Conservation (phyloP, 2,888 invertebrate species). For the Erebia palarica region DNA sequence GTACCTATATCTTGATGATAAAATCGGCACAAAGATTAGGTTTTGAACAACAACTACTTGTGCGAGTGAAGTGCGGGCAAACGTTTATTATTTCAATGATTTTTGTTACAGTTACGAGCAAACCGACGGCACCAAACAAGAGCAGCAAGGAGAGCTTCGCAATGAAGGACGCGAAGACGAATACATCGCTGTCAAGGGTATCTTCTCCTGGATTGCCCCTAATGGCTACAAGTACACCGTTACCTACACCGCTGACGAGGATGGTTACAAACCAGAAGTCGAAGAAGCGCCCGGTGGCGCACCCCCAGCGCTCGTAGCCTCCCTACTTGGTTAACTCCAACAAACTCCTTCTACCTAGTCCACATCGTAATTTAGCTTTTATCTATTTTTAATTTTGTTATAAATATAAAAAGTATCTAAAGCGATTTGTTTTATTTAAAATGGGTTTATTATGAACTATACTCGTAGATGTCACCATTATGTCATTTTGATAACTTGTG, state of each 20-base stretch:
- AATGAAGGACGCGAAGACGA: slow-evolving; percentile 72
- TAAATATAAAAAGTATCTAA: neutral
- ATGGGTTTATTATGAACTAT: neutral
- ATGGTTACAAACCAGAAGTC: slow-evolving; percentile 58
- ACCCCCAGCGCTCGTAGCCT: slow-evolving; percentile 47
- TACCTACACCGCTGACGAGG: slow-evolving; percentile 70
- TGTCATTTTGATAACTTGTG: too few relatives aligned
- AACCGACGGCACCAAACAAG: slow-evolving; percentile 65
- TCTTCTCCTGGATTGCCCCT: slow-evolving; percentile 72
- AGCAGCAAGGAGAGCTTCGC: slow-evolving; percentile 68
- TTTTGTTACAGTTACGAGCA: slow-evolving; percentile 58
- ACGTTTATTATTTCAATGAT: neutral
- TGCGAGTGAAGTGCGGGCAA: too few relatives aligned
- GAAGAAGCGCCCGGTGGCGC: slow-evolving; percentile 57
- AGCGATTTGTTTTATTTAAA: neutral
- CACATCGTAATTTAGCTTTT: slow-evolving; percentile 19
- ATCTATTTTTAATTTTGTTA: slow-evolving; percentile 9
- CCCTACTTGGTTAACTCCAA: slow-evolving; percentile 45
- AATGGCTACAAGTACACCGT: slow-evolving; percentile 75
- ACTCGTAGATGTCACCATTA: too few relatives aligned
- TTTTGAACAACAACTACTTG: too few relatives aligned
- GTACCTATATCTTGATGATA: too few relatives aligned
- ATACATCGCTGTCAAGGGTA: slow-evolving; percentile 66
- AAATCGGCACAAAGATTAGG: too few relatives aligned
- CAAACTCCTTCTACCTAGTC: slow-evolving; percentile 28